These are phyloP conservation scores for Prinia subflava DNA, from an alignment of 2,113 vertebrate species.

Conservation along the genomic window DNA sequence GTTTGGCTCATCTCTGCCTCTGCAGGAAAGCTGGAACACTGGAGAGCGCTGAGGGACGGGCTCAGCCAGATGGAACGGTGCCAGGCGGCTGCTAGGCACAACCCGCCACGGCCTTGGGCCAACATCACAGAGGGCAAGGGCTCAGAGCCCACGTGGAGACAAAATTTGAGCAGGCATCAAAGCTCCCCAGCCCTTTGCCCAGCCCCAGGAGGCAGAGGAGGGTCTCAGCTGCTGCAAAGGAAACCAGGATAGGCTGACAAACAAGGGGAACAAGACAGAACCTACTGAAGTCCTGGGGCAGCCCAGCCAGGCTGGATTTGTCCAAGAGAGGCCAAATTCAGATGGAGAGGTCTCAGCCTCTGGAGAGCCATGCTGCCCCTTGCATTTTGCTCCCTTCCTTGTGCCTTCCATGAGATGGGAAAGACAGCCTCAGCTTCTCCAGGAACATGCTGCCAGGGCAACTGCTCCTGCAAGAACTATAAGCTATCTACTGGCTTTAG, in stretches of 20 bases:
- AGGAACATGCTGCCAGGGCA: background rate
- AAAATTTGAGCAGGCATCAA: background rate
- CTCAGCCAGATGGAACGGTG: background rate
- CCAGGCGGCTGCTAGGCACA: background rate
- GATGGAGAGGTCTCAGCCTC: background rate
- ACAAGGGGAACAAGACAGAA: background rate
- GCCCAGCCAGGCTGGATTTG: background rate
- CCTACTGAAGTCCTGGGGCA: background rate
- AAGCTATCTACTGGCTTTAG: background rate
- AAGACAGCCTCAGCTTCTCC: background rate
- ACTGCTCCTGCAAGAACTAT: background rate
- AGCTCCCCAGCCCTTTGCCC: background rate
- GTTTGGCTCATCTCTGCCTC: background rate
- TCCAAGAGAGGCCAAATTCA: background rate
- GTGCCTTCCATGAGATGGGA: background rate
- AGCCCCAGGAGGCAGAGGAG: background rate
- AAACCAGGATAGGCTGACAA: background rate
- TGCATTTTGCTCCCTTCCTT: background rate
- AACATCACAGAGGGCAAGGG: rapidly evolving
- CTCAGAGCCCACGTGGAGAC: rapidly evolving
- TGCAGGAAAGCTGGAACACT: background rate
- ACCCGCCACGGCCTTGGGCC: rapidly evolving
- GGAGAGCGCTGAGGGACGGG: rapidly evolving
- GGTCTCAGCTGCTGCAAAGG: background rate
- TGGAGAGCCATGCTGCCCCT: rapidly evolving